These are phyloP conservation scores for Acrossocheilus wenchowensis DNA, from an alignment of 2,797 vertebrate genomes.

Conservation along the genomic window DNA sequence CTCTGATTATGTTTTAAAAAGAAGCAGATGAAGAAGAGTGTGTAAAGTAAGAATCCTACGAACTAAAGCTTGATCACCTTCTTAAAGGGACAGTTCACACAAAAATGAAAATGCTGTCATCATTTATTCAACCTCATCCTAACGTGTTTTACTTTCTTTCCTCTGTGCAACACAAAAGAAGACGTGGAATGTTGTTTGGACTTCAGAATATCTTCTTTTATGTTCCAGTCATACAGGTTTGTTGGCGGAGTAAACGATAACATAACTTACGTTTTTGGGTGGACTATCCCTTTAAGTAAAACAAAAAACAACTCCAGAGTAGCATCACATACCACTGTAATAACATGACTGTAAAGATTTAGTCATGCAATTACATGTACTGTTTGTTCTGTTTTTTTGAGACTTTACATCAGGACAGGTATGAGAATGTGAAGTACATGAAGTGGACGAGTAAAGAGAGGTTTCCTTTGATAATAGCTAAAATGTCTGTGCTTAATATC, in stretches of 20 bases:
- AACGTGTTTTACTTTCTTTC: not conserved
- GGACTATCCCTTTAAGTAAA: conserved; percentile 1
- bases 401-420: not conserved
- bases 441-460: not conserved
- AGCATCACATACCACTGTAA: not conserved
- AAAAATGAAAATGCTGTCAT: not conserved
- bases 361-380: conserved; percentile 1
- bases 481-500: conserved; percentile 37
- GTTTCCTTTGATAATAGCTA: conserved; percentile 32
- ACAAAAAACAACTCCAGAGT: not conserved
- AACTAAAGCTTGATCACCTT: not conserved
- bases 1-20: conserved; percentile 1
- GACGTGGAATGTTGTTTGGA: not conserved
- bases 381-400: conserved; percentile 4
- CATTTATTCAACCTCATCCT: not conserved
- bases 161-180: not conserved
- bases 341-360: not conserved
- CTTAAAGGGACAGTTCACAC: not conserved
- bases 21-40: not conserved
- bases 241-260: not conserved
- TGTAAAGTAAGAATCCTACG: not conserved
- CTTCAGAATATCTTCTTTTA: not conserved
- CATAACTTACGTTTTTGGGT: not conserved
- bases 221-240: not conserved
- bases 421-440: not conserved